Evolutionary conservation across 1,140 invertebrate genomes (phyloP).

Genomic region (Harpegnathos saltator): DNA sequence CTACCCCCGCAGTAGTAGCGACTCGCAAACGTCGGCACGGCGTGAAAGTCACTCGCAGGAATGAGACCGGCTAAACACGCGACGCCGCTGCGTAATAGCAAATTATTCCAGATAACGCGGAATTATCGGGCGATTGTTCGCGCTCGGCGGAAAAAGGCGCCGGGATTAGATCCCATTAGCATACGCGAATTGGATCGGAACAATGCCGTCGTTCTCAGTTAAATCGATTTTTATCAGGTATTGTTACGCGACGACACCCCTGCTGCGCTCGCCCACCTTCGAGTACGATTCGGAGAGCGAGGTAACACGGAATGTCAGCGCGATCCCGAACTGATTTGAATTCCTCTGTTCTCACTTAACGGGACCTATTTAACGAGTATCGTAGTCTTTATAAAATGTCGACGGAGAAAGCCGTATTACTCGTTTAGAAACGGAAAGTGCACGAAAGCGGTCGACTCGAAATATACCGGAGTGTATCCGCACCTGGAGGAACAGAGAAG

Average conservation of each 20-base stretch:
- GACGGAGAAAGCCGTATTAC: neutral
- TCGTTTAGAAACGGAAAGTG: conserved; percentile 18
- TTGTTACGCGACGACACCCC: conserved; percentile 38
- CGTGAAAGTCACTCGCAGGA: conserved; percentile 20
- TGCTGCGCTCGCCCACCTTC: neutral
- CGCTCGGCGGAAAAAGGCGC: conserved; percentile 29
- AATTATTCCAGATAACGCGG: conserved; percentile 67
- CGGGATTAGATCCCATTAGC: conserved; percentile 29
- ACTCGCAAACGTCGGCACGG: neutral
- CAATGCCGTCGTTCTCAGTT: conserved; percentile 54
- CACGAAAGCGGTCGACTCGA: neutral
- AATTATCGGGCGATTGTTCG: conserved; percentile 68
- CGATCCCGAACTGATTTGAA: conserved; percentile 55
- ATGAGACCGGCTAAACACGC: conserved; percentile 60
- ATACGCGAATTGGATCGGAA: conserved; percentile 50
- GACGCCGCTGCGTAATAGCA: conserved; percentile 57
- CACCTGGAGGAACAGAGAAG: too few relatives aligned
- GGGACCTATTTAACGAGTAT: conserved; percentile 45
- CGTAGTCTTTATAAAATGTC: conserved; percentile 32
- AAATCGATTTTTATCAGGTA: conserved; percentile 64
- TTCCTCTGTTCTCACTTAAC: conserved; percentile 45
- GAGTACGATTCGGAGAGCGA: conserved; percentile 39
- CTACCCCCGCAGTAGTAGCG: neutral
- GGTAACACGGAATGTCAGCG: conserved; percentile 21
- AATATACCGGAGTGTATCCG: neutral